Evolutionary conservation across 2,113 vertebrate genomes (phyloP).

Genomic region (Epinephelus cyanopodus): DNA sequence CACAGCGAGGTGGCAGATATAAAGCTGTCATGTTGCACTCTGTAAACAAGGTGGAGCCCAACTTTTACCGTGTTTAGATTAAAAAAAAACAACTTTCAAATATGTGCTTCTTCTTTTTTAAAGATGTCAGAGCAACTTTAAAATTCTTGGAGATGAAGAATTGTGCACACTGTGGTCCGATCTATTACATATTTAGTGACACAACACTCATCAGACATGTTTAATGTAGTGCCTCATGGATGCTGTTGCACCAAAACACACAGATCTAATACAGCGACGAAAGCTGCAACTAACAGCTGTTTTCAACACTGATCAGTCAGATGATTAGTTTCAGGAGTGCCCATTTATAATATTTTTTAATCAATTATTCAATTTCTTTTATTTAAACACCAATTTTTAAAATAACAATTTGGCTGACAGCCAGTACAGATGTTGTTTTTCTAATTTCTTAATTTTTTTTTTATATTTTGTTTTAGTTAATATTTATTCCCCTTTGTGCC

Average conservation of each 20-base stretch:
- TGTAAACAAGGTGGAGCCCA: not conserved
- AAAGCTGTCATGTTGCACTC: not conserved
- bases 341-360: too few relatives aligned
- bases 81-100: too few relatives aligned
- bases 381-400: too few relatives aligned
- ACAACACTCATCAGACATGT: not conserved
- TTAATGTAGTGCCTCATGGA: not conserved
- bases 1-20: slow-evolving; percentile 15
- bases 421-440: too few relatives aligned
- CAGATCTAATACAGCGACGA: not conserved
- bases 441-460: too few relatives aligned
- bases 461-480: too few relatives aligned
- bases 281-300: not conserved
- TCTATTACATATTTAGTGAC: not conserved
- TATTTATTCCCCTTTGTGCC: too few relatives aligned
- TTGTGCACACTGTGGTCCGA: not conserved
- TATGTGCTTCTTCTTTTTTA: too few relatives aligned
- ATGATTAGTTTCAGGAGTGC: too few relatives aligned
- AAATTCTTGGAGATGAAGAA: not conserved
- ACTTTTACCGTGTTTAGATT: too few relatives aligned
- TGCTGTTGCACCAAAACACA: not conserved
- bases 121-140: not conserved
- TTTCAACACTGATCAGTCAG: not conserved
- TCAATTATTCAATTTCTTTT: too few relatives aligned
- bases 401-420: too few relatives aligned